Evolutionary conservation across 2,113 vertebrate genomes (phyloP).

Genomic region (Prunella fulvescens): DNA sequence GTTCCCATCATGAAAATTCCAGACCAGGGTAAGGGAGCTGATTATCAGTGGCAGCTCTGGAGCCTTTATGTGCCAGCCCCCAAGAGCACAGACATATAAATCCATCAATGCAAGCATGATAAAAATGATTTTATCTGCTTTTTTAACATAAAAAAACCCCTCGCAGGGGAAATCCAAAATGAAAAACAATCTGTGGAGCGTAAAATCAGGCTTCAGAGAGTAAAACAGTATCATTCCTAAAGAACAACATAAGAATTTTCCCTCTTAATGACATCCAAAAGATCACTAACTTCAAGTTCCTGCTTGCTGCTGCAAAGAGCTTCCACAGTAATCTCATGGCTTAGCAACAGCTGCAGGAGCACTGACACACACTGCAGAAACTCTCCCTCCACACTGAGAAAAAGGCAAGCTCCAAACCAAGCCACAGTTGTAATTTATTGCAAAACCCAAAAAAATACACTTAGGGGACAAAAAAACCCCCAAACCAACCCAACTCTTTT

Average conservation of each 20-base stretch:
- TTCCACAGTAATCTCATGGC: constrained; percentile 25
- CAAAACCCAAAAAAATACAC: neutral
- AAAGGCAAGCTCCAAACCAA: constrained; percentile 14
- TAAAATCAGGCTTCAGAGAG: constrained; percentile 39
- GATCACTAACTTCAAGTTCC: constrained; percentile 58
- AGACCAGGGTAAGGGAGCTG: neutral
- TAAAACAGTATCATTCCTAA: constrained; percentile 36
- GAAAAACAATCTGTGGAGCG: neutral
- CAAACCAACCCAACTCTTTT: neutral
- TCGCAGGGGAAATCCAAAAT: constrained; percentile 8
- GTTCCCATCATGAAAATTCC: neutral
- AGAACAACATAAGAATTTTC: constrained; percentile 28
- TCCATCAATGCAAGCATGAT: neutral
- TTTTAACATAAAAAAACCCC: neutral
- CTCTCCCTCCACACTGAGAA: neutral
- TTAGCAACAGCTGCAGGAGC: constrained; percentile 56
- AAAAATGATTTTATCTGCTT: constrained; percentile 29
- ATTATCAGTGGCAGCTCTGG: constrained; percentile 11
- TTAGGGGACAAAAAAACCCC: neutral
- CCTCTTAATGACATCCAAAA: constrained; percentile 46
- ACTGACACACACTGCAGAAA: neutral
- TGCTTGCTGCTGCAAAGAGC: constrained; percentile 48
- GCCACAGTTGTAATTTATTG: neutral
- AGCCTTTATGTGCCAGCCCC: neutral
- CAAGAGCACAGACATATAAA: constrained; percentile 13